phyloP scores from a whole-genome alignment of 2,888 invertebrate species.

The Polyommatus iphigenia region DNA sequence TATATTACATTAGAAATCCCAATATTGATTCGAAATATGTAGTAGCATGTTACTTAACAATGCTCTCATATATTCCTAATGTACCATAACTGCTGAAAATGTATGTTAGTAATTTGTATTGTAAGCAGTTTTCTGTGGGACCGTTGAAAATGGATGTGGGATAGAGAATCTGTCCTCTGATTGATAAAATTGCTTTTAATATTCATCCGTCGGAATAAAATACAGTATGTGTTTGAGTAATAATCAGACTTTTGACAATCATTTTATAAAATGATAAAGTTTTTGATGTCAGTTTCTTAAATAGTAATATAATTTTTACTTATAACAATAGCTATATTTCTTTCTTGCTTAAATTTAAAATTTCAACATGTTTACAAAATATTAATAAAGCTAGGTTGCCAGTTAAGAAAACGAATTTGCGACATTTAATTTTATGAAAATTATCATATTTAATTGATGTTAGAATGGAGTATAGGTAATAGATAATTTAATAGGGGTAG shows the following conservation, averaged over 20 bases:
- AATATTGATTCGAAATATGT: not conserved
- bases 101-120: not conserved
- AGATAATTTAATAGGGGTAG: constrained; percentile 73
- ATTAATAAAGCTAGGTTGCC: constrained; percentile 23
- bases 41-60: constrained; percentile 5
- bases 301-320: not conserved
- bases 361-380: not conserved
- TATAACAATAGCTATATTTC: not conserved
- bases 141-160: not conserved
- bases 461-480: constrained; percentile 69
- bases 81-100: not conserved
- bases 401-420: constrained; percentile 22
- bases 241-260: not conserved
- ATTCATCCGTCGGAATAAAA: not conserved
- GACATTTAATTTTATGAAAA: constrained; percentile 40
- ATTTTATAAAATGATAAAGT: not conserved
- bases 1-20: not conserved
- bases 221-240: not conserved
- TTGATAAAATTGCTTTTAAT: not conserved
- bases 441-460: constrained; percentile 62
- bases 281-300: not conserved
- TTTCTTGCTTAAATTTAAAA: not conserved
- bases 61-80: not conserved
- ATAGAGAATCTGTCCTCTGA: not conserved
- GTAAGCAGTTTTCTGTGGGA: not conserved